Conservation (phyloP, 1,140 invertebrate species). For the Listronotus oregonensis region DNA sequence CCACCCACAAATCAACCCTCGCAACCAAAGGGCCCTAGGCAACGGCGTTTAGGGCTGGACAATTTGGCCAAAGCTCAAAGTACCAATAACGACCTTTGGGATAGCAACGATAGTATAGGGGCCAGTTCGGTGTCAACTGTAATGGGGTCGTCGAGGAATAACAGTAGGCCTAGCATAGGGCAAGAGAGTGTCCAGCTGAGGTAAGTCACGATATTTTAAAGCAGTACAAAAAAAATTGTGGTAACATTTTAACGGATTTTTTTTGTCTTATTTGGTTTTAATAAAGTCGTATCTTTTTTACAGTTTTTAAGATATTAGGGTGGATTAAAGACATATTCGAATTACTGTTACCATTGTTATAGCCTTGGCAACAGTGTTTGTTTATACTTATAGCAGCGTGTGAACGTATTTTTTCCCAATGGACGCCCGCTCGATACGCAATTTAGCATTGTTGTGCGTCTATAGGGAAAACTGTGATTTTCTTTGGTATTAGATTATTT, state of each 20-base stretch:
- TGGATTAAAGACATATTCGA: too few species aligned
- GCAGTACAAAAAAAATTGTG: neutral
- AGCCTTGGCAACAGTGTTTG: too few species aligned
- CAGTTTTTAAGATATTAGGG: too few species aligned
- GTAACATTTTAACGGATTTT: neutral
- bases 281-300: too few species aligned
- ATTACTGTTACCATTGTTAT: too few species aligned
- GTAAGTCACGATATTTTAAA: neutral
- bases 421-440: too few species aligned
- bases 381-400: too few species aligned
- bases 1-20: neutral
- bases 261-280: conserved; percentile 1
- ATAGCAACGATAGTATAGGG: conserved; percentile 39
- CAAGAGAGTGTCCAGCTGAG: conserved; percentile 24
- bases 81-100: conserved; percentile 49
- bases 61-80: conserved; percentile 1
- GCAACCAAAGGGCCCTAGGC: conserved; percentile 11
- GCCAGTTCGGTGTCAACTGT: conserved; percentile 39
- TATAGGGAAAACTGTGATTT: too few species aligned
- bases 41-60: conserved; percentile 13
- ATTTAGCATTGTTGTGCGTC: too few species aligned
- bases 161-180: conserved; percentile 19
- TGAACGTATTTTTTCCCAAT: too few species aligned
- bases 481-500: too few species aligned
- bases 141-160: conserved; percentile 29